Evolutionary conservation across 2,888 invertebrate species (phyloP), one percentile per base, ranked within the genome.

Genomic region (Cepaea hortensis): DNA sequence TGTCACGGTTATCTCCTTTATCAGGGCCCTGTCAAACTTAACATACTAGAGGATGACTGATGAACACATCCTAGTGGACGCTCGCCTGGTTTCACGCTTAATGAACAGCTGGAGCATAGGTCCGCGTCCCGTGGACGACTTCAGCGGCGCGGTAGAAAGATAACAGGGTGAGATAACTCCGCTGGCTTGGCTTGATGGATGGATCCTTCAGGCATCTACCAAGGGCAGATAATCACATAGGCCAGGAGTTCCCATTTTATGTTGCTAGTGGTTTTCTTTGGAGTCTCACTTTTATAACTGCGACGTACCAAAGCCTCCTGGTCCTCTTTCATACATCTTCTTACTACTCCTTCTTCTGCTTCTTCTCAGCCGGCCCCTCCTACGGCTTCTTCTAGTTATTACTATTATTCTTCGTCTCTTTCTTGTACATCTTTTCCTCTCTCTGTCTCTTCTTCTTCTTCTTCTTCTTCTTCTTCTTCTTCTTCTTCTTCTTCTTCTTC

Each of bases 11-110:
- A 75, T 75, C 75, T 75, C 48, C 23, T 75, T 75, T 48, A 75
- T 75, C 75, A 48, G 18, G 18, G 3, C 15, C 75, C 46, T 75
- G 75, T 75, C 75, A 18, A 7, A 75, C 46, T 7, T 75, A 5
- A 48, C 48, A 2, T 75, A 48, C 75, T 75, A 75, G 48, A 75
- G 0, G 55, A 79, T 79, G 79, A 79, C 79, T 61, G 79, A 79
- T 79, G 79, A 6, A 61, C 79, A 61, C 79, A 0, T 79, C 79
- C 55, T 61, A 61, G 61, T 61, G 23, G 55, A 6, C 55, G 55
- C 79, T 79, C 0, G 50, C 77, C 61, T 77, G 50, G 77, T 55
- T 77, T 77, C n/a, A 55, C n/a, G 77, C 11, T 61, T 61, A 79
- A 79, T 61, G 23, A 55, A n/a, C 79, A 35, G 35, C n/a, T 23